These are phyloP conservation scores for Aspiorhynchus laticeps DNA, from an alignment of 2,113 vertebrate genomes.

Conservation along the genomic window DNA sequence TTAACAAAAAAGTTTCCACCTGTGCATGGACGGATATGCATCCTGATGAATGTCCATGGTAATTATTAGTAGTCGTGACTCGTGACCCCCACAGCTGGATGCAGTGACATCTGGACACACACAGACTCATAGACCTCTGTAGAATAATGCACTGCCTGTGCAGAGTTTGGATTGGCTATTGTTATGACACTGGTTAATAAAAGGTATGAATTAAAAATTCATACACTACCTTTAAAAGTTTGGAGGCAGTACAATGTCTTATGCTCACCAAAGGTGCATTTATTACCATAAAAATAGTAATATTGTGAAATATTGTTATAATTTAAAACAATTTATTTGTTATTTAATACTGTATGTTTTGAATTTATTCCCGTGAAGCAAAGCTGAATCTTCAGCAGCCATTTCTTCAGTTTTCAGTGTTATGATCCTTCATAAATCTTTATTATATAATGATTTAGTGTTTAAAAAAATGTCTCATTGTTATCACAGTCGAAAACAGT, in stretches of 20 bases:
- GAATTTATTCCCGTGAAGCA: neutral
- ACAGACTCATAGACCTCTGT: constrained; percentile 12
- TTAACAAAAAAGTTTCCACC: constrained; percentile 10
- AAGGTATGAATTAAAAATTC: neutral
- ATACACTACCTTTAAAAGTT: neutral
- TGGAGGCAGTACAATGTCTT: neutral
- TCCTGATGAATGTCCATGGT: constrained; percentile 55
- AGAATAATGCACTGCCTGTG: constrained; percentile 33
- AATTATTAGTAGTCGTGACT: constrained; percentile 46
- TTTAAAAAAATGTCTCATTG: neutral
- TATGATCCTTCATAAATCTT: neutral
- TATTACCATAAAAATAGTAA: neutral
- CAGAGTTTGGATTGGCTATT: constrained; percentile 30
- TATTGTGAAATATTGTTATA: neutral
- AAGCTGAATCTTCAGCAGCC: neutral
- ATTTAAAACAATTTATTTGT: neutral
- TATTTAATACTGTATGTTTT: neutral
- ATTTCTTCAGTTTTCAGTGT: neutral
- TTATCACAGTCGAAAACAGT: neutral
- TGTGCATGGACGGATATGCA: constrained; percentile 51
- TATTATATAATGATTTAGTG: neutral
- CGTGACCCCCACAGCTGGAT: constrained; percentile 50
- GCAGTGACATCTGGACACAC: constrained; percentile 48
- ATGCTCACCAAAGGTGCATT: neutral
- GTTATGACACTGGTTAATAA: constrained; percentile 35